Conservation (phyloP, 1,140 invertebrate genomes). For the Heliothis virescens region DNA sequence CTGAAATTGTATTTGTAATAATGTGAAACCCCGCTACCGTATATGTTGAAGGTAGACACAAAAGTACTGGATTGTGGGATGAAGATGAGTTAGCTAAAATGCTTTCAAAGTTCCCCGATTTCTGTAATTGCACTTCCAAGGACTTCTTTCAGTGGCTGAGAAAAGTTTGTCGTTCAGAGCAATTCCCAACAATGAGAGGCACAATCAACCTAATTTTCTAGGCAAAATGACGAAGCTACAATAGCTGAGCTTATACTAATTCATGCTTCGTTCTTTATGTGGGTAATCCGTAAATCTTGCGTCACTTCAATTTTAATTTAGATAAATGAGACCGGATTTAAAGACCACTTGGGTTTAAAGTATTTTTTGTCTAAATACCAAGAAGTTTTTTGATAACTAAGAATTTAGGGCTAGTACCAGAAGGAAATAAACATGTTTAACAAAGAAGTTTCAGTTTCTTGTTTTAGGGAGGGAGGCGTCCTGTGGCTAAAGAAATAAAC, state of each 20-base stretch:
- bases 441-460: conserved; percentile 6
- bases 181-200: conserved; percentile 20
- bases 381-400: neutral
- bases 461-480: neutral
- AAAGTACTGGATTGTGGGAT: neutral
- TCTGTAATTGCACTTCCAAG: conserved; percentile 21
- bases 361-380: neutral
- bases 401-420: neutral
- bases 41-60: neutral
- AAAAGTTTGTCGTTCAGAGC: conserved; percentile 13
- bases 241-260: neutral
- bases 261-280: neutral
- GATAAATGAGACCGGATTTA: conserved; percentile 1
- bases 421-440: neutral
- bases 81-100: conserved; percentile 12
- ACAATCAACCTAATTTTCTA: conserved; percentile 4
- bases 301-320: neutral
- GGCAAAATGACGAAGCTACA: conserved; percentile 18
- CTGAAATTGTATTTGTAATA: neutral
- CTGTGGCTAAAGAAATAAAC: conserved; percentile 30
- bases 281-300: neutral
- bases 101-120: neutral
- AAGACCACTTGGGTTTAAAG: neutral
- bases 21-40: neutral
- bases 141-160: neutral